phyloP scores from a whole-genome alignment of 2,797 vertebrate species.

The Onychomys leucogaster region DNA sequence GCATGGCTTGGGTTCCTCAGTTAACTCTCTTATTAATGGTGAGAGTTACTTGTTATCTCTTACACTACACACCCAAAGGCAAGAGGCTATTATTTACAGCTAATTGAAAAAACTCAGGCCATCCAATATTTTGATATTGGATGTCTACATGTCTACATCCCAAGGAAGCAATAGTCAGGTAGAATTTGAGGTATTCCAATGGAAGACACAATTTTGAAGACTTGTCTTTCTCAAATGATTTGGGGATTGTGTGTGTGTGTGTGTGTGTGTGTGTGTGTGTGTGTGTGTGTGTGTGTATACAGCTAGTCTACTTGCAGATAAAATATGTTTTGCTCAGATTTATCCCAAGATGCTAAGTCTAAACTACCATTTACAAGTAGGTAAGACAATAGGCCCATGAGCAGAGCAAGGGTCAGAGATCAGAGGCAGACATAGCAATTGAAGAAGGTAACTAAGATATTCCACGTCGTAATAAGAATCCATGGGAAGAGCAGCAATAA shows the following conservation, averaged over 20 bases:
- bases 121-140: background rate
- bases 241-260: background rate
- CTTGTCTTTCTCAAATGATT: background rate
- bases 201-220: background rate
- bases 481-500: background rate
- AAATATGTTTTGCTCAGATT: background rate
- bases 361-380: background rate
- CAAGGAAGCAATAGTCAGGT: background rate
- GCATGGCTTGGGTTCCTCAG: background rate
- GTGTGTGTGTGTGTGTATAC: background rate
- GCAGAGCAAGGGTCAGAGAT: background rate
- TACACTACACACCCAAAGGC: background rate
- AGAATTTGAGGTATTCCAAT: background rate
- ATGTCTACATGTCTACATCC: background rate
- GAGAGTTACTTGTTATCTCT: background rate
- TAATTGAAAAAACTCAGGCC: background rate
- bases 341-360: background rate
- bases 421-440: background rate
- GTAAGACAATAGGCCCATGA: background rate
- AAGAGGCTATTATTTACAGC: background rate
- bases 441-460: background rate
- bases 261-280: background rate
- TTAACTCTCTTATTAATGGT: background rate
- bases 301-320: background rate
- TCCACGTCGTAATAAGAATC: background rate